A percentile compares a stretch with the other conserved stretches of the same genome.
phyloP scores from a whole-genome alignment of 2,113 vertebrate genomes.

The Madoqua kirkii region DNA sequence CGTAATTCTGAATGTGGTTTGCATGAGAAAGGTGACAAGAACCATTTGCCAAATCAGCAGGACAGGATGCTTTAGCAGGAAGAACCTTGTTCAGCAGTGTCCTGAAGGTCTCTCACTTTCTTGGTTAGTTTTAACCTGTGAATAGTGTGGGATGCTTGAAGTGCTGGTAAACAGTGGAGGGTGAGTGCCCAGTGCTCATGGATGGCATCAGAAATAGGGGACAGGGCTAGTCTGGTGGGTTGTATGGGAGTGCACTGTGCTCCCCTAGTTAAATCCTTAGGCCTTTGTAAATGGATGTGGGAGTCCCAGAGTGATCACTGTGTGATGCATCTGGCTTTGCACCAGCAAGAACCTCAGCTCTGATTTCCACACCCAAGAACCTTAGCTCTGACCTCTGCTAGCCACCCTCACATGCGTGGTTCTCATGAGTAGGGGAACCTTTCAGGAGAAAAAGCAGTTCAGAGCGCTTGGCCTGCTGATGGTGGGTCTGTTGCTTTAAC shows the following conservation, averaged over 20 bases:
- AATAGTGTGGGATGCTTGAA: neutral
- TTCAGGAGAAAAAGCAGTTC: conserved; percentile 16
- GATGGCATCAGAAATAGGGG: neutral
- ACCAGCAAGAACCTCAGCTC: neutral
- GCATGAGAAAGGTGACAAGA: neutral
- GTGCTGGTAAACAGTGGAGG: neutral
- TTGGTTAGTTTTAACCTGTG: neutral
- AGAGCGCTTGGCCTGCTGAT: neutral
- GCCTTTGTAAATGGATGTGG: neutral
- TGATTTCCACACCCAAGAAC: neutral
- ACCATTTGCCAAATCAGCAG: neutral
- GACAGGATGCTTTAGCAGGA: neutral
- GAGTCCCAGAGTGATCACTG: neutral
- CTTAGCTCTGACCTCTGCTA: neutral
- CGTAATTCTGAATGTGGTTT: neutral
- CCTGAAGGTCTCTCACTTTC: neutral
- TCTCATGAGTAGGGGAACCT: conserved; percentile 7
- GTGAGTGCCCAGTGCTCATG: neutral
- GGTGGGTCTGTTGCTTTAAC: conserved; percentile 17
- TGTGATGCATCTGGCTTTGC: neutral
- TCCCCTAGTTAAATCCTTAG: neutral
- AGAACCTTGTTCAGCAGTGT: neutral
- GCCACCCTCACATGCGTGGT: neutral
- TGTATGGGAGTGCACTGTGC: neutral
- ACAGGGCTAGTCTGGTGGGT: neutral